Evolutionary conservation across 2,113 vertebrate genomes (phyloP).

Genomic region (Eleginops maclovinus): DNA sequence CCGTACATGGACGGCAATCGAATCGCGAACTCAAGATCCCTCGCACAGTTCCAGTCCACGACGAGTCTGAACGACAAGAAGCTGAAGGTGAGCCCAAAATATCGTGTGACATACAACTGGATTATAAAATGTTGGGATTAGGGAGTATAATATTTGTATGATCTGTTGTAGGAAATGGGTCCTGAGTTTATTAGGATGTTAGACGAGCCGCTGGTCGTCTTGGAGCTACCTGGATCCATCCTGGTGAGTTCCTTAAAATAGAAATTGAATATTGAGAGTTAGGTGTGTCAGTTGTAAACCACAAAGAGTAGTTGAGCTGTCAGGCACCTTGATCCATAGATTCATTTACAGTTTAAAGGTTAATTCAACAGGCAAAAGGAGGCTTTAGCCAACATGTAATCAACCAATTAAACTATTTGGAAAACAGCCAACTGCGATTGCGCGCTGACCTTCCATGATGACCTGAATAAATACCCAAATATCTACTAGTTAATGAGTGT

Average conservation of each 20-base stretch:
- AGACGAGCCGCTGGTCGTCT: constrained; percentile 83
- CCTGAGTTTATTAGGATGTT: constrained; percentile 88
- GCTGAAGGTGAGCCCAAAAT: constrained; percentile 79
- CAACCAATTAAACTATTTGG: too few relatives aligned
- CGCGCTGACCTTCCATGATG: too few relatives aligned
- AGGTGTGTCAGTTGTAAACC: too few relatives aligned
- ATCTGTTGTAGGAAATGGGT: constrained; percentile 81
- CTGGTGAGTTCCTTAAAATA: constrained; percentile 81
- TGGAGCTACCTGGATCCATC: constrained; percentile 90
- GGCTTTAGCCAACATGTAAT: too few relatives aligned
- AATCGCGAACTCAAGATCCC: constrained; percentile 39
- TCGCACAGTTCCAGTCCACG: constrained; percentile 66
- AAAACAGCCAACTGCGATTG: too few relatives aligned
- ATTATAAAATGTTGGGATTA: not conserved
- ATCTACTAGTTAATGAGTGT: too few relatives aligned
- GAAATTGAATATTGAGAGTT: not conserved
- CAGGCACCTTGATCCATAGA: too few relatives aligned
- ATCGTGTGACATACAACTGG: not conserved
- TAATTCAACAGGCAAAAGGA: too few relatives aligned
- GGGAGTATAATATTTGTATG: not conserved
- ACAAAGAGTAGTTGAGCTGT: too few relatives aligned
- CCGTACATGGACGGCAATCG: constrained; percentile 59
- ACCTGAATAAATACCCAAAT: too few relatives aligned
- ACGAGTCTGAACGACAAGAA: constrained; percentile 84
- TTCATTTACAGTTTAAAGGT: too few relatives aligned